Evolutionary conservation across 2,113 vertebrate species (phyloP).

Genomic region (Setophaga kirtlandii): DNA sequence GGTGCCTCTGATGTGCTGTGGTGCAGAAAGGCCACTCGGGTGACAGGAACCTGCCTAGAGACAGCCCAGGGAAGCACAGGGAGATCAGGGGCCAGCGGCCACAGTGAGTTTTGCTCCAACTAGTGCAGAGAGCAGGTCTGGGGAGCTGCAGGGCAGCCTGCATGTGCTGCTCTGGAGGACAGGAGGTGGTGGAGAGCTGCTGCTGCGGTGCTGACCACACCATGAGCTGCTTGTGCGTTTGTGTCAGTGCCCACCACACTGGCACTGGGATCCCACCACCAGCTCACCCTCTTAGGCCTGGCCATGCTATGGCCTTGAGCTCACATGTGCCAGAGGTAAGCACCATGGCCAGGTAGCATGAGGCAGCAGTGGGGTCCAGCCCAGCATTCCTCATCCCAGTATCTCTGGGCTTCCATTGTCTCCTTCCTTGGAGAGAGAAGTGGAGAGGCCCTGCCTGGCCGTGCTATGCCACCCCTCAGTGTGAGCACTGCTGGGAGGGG

Average conservation of each 20-base stretch:
- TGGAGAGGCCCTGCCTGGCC: neutral
- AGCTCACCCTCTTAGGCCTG: neutral
- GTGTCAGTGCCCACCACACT: neutral
- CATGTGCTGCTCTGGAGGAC: rapidly evolving
- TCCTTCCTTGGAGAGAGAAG: neutral
- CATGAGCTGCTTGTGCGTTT: neutral
- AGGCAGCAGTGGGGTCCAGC: neutral
- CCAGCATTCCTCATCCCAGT: neutral
- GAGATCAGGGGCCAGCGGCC: neutral
- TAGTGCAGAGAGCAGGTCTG: neutral
- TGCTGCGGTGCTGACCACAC: neutral
- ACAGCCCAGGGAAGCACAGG: neutral
- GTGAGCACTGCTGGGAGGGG: neutral
- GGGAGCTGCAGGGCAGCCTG: neutral
- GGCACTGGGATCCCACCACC: neutral
- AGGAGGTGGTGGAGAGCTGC: neutral
- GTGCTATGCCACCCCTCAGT: neutral
- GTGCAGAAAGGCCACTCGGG: neutral
- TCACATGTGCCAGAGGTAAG: neutral
- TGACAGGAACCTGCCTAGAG: neutral
- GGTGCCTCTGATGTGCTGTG: neutral
- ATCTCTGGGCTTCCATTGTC: neutral
- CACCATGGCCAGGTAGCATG: rapidly evolving
- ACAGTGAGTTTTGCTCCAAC: neutral
- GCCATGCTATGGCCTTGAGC: neutral